These are phyloP conservation scores for Cyanoderma ruficeps DNA, from an alignment of 2,113 vertebrate genomes.

Conservation along the genomic window DNA sequence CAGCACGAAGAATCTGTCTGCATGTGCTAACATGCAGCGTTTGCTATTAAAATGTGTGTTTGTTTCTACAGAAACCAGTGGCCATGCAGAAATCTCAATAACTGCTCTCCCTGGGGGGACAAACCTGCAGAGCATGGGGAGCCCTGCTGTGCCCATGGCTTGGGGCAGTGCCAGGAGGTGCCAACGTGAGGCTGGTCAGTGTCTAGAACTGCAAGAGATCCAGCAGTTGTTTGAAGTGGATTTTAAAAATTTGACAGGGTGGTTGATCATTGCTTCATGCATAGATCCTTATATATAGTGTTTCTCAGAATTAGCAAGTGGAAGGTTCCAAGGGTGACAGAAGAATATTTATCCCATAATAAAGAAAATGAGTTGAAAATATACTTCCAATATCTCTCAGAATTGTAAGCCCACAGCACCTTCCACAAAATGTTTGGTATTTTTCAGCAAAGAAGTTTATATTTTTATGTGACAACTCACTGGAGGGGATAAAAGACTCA, in stretches of 20 bases:
- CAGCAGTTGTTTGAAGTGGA: not conserved
- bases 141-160: not conserved
- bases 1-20: not conserved
- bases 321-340: not conserved
- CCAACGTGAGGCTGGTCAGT: rapidly evolving
- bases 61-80: not conserved
- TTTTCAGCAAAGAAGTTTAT: not conserved
- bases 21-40: not conserved
- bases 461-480: not conserved
- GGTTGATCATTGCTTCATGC: not conserved
- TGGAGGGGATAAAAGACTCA: not conserved
- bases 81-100: not conserved
- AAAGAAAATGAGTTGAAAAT: not conserved
- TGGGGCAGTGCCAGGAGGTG: not conserved
- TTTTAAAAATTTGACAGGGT: not conserved
- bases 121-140: not conserved
- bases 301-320: not conserved
- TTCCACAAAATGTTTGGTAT: not conserved
- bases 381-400: not conserved
- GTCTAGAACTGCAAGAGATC: not conserved
- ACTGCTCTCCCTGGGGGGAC: not conserved
- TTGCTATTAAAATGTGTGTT: not conserved
- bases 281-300: not conserved
- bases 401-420: not conserved
- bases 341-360: not conserved